Percentiles rank a stretch among this genome's conserved stretches.
Conservation (phyloP, 2,888 invertebrate genomes). For the Eremobia ochroleuca region DNA sequence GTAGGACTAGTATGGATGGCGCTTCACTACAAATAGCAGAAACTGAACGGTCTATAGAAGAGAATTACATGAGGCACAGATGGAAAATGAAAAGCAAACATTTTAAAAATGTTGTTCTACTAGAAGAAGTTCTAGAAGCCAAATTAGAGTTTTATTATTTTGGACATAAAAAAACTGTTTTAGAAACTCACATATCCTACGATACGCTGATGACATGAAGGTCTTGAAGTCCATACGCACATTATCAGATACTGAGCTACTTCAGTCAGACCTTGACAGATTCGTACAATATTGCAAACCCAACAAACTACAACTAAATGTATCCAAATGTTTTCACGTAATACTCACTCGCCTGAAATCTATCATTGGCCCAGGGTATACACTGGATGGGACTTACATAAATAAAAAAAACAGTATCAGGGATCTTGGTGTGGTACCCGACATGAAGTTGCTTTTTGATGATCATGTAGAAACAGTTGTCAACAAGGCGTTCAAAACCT, state of each 20-base stretch:
- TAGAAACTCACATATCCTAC: background rate
- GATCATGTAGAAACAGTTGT: too few species aligned
- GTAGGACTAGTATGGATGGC: too few species aligned
- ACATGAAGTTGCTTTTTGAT: background rate
- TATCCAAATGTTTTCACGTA: background rate
- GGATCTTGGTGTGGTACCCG: background rate
- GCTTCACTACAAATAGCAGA: too few species aligned
- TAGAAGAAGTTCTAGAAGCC: too few species aligned
- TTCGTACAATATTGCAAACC: background rate
- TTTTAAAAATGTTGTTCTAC: too few species aligned
- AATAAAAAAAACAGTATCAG: background rate
- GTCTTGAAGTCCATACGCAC: background rate
- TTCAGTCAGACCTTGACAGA: background rate
- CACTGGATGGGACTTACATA: background rate
- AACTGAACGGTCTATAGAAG: too few species aligned
- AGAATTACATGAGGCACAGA: too few species aligned
- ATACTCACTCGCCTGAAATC: background rate
- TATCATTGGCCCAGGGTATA: background rate
- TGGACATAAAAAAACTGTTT: background rate
- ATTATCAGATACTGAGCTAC: background rate
- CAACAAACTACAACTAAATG: background rate
- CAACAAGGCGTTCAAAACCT: too few species aligned
- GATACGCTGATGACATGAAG: background rate
- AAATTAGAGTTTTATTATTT: background rate
- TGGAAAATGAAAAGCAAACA: too few species aligned